phyloP scores from a whole-genome alignment of 2,797 vertebrate species.

The Mallotus villosus region DNA sequence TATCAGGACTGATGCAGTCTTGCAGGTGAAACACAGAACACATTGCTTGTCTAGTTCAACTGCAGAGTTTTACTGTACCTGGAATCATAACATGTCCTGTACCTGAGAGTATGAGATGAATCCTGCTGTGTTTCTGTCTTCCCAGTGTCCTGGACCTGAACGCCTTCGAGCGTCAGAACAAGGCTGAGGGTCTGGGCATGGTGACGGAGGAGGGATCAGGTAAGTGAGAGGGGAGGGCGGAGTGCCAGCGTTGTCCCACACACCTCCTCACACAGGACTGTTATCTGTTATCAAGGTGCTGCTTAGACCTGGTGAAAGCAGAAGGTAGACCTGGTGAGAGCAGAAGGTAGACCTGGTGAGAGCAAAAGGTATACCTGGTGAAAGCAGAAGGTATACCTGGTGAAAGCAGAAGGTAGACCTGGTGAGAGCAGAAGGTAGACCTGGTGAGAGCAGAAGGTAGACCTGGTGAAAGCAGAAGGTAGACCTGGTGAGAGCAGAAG shows the following conservation, averaged over 20 bases:
- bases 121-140: conserved; percentile 33
- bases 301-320: too few species aligned
- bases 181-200: conserved; percentile 98
- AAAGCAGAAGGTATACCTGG: too few species aligned
- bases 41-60: neutral
- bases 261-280: neutral
- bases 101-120: neutral
- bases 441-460: too few species aligned
- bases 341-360: too few species aligned
- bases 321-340: too few species aligned
- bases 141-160: conserved; percentile 95
- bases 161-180: conserved; percentile 98
- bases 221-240: conserved; percentile 74
- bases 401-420: too few species aligned
- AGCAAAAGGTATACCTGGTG: too few species aligned
- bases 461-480: too few species aligned
- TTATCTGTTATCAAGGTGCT: too few species aligned
- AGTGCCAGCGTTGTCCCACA: too few species aligned
- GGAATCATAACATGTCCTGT: neutral
- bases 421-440: too few species aligned
- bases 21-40: conserved; percentile 83
- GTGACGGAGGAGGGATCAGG: conserved; percentile 98
- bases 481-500: too few species aligned
- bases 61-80: neutral
- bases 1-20: conserved; percentile 97